Base-by-base conservation (phyloP, 2,888 invertebrate genomes). In the Drosophila atroscutellata region DNA sequence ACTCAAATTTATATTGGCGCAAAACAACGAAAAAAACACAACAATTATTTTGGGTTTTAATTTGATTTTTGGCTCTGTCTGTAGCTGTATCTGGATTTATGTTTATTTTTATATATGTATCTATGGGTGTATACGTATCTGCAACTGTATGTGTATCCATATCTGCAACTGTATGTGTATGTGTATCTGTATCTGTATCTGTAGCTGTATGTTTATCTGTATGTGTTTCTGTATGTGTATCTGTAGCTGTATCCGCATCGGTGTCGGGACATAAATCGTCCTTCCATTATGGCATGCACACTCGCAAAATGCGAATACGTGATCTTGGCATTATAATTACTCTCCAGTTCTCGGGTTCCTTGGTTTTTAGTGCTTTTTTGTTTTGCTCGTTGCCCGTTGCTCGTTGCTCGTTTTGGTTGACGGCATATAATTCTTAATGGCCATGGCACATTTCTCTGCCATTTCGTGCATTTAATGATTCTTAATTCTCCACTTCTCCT, bases 381-480 rank as follows among this genome's bases (percentile, higher is more conserved):
- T 28, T 49, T 50, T 63, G 45, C 50, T 59, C 20, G 20, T 8
- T 20, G 15, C 36, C n/a, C n/a, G n/a, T n/a, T 32, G 7, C 42
- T 0, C 45, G 45, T 13, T 42, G 7, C 45, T 8, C 15, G 45
- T 52, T 34, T 37, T 54, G 32, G 32, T 69, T 67, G 83, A 37
- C 58, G 58, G 70, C 77, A 76, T 52, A 83, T 77, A 71, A 81
- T 86, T 83, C 89, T 89, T 84, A 83, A 84, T 84, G 84, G 89
- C 87, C 87, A 55, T 86, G 89, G 87, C 84, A 89, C 89, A 89
- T 87, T 89, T 85, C 87, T 86, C 77, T 84, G 84, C 75, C 89
- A 79, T 89, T 89, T 89, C 89, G 85, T 85, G 89, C 87, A 85
- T 86, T 89, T 89, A 86, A 85, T 85, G 84, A 85, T 84, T 68